Evolutionary conservation across 2,113 vertebrate species (phyloP).

Genomic region (Benitochromis conjunctus): DNA sequence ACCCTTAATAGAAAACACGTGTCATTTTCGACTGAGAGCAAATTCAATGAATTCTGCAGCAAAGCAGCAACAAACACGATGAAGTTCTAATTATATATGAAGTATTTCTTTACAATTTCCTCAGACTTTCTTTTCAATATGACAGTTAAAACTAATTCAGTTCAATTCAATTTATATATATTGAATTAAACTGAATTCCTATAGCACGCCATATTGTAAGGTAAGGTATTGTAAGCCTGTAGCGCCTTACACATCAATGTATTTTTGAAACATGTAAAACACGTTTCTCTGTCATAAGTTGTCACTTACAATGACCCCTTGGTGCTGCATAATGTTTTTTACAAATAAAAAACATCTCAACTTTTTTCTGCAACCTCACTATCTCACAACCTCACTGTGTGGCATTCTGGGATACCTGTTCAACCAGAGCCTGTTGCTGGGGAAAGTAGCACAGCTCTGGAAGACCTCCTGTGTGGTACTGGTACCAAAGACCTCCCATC

Average conservation of each 20-base stretch:
- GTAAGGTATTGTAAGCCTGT: neutral
- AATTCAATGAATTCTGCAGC: neutral
- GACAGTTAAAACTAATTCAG: neutral
- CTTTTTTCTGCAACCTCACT: neutral
- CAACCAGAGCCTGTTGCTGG: too few relatives aligned
- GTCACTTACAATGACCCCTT: neutral
- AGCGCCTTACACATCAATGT: neutral
- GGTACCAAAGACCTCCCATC: too few relatives aligned
- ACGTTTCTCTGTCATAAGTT: neutral
- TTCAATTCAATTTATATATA: neutral
- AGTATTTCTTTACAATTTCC: neutral
- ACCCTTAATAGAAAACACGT: neutral
- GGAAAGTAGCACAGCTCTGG: too few relatives aligned
- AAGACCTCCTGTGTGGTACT: too few relatives aligned
- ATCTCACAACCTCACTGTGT: too few relatives aligned
- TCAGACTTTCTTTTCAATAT: neutral
- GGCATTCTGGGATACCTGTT: too few relatives aligned
- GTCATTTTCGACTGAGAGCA: neutral
- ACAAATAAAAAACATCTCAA: neutral
- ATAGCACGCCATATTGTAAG: neutral
- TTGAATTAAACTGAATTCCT: neutral
- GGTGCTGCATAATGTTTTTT: neutral
- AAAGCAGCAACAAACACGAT: neutral
- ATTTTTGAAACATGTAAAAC: neutral
- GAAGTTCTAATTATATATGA: neutral